Evolutionary conservation across 1,140 invertebrate genomes (phyloP), one percentile per base, ranked within the genome.

Genomic region (Venustaconcha ellipsiformis): DNA sequence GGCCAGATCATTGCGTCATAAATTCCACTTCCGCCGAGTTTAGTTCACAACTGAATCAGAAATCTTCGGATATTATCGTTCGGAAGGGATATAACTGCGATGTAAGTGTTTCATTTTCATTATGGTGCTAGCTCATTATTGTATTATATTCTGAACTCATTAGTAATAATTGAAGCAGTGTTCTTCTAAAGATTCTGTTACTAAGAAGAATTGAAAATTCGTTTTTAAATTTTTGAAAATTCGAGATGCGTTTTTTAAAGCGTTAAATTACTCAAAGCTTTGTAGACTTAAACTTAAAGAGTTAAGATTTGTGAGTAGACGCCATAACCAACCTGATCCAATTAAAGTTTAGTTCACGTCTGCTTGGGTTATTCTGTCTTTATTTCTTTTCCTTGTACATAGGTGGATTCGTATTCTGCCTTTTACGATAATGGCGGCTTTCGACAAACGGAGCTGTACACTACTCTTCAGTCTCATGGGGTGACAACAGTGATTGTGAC

Each of bases 1-100:
- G 84, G 84, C 86, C 86, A 14, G 84, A 86, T 76, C 86, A 87
- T 71, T 87, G 86, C 63, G 65, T 87, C n/a, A 82, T 80, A 1
- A 82, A 86, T 56, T 78, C 80, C 0, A 81, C 76, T 0, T 81
- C 79, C 14, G 74, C 86, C 3, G 60, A 79, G 14, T 74, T 87
- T 15, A 76, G 72, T 18, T 17, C 58, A 11, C 60, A 59, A 6
- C 48, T 86, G 5, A 75, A 26, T 1, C 64, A n/a, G 26, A n/a
- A 75, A 59, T n/a, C 57, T 0, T 58, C 30, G 57, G 83, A 85
- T 64, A 20, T 83, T 23, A 64, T 86, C 18, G 70, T 86, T 8
- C 62, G 63, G n/a, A 85, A 86, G 71, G 85, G 85, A 14, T 76
- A 78, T 48, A 58, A 82, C 30, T 83, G 82, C 67, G 26, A 82